Conservation (phyloP, 2,888 invertebrate genomes). For the Taenaris catops region DNA sequence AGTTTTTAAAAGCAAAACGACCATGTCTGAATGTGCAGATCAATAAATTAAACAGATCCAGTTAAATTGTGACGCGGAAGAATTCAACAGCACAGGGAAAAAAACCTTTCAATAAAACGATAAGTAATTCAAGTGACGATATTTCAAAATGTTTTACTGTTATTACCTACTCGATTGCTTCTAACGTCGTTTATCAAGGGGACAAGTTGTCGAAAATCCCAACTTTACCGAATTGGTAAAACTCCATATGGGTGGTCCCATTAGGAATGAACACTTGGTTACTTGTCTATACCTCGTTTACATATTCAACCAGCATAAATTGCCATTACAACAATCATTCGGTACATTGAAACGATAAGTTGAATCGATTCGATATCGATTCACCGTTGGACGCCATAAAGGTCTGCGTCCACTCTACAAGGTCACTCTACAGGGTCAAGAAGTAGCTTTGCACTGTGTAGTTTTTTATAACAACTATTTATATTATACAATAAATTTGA, state of each 20-base stretch:
- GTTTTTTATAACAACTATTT: too few relatives aligned
- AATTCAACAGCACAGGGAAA: too few relatives aligned
- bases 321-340: conserved; percentile 71
- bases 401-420: not conserved
- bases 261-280: conserved; percentile 45
- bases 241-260: conserved; percentile 49
- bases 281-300: conserved; percentile 59
- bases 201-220: conserved; percentile 4
- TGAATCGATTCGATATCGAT: conserved; percentile 34
- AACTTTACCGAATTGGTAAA: conserved; percentile 7
- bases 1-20: too few relatives aligned
- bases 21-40: too few relatives aligned
- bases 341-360: conserved; percentile 56
- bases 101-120: too few relatives aligned
- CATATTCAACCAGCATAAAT: conserved; percentile 71
- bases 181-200: conserved; percentile 15
- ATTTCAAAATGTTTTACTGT: not conserved
- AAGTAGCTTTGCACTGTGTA: too few relatives aligned
- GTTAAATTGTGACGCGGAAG: too few relatives aligned
- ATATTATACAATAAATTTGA: too few relatives aligned
- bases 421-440: too few relatives aligned
- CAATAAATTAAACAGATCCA: too few relatives aligned
- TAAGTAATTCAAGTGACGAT: too few relatives aligned
- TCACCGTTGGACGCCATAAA: conserved; percentile 52
- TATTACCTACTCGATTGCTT: conserved; percentile 12